Evolutionary conservation across 2,888 invertebrate genomes (phyloP).

Genomic region (Cyclophora albipunctata): DNA sequence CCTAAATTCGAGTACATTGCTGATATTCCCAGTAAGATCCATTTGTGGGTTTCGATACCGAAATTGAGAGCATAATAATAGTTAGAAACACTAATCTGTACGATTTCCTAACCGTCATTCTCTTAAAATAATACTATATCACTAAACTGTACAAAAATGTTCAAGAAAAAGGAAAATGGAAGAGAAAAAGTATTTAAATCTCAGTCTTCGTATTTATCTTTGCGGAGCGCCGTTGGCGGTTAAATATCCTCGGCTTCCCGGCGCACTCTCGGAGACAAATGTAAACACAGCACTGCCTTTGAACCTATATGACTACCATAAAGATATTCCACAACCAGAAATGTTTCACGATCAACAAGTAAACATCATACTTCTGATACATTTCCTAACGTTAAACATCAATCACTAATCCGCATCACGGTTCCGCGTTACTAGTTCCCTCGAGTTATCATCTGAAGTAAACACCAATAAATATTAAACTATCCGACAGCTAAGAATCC

Average conservation of each 20-base stretch:
- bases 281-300: conserved; percentile 62
- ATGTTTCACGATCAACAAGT: conserved; percentile 18
- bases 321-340: conserved; percentile 10
- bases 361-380: conserved; percentile 4
- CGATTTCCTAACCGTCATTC: too few relatives aligned
- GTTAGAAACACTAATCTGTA: too few relatives aligned
- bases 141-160: conserved; percentile 29
- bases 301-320: conserved; percentile 36
- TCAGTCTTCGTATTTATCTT: conserved; percentile 62
- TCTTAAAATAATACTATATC: too few relatives aligned
- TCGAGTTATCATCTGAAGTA: conserved; percentile 16
- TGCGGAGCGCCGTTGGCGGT: conserved; percentile 54
- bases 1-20: not conserved
- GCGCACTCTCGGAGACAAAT: conserved; percentile 51
- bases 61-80: too few relatives aligned
- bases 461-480: conserved; percentile 19
- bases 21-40: not conserved
- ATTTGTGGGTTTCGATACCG: too few relatives aligned
- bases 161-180: conserved; percentile 40
- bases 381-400: conserved; percentile 14
- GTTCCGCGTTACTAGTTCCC: conserved; percentile 11
- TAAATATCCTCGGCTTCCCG: conserved; percentile 59
- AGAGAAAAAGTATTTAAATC: conserved; percentile 65
- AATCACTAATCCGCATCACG: conserved; percentile 17
- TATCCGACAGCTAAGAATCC: conserved; percentile 20